Evolutionary conservation across 2,888 invertebrate genomes (phyloP).

Genomic region (Romanomermis culicivorax): DNA sequence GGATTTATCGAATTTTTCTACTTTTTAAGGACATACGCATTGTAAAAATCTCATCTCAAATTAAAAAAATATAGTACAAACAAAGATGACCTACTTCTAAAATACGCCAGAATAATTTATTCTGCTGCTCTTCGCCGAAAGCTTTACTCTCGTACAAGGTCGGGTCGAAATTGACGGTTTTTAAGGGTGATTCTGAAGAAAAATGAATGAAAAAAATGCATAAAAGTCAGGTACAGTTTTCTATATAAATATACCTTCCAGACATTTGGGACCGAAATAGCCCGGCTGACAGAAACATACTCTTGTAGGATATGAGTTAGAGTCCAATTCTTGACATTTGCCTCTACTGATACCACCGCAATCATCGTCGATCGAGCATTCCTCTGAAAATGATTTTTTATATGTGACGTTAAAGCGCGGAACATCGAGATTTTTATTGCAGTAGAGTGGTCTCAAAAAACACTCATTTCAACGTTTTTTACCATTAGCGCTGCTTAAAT

Average conservation of each 20-base stretch:
- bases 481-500: too few relatives aligned
- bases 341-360: constrained; percentile 49
- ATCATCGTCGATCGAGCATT: constrained; percentile 59
- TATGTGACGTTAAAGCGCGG: too few relatives aligned
- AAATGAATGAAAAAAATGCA: neutral
- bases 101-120: constrained; percentile 62
- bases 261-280: constrained; percentile 63
- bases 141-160: constrained; percentile 16
- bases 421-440: too few relatives aligned
- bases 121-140: constrained; percentile 43
- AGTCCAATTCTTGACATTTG: constrained; percentile 55
- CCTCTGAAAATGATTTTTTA: constrained; percentile 37
- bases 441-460: too few relatives aligned
- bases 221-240: too few relatives aligned
- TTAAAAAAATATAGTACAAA: too few relatives aligned
- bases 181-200: constrained; percentile 13
- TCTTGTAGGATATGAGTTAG: constrained; percentile 54
- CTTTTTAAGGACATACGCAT: too few relatives aligned
- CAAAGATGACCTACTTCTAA: constrained; percentile 44
- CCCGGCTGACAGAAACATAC: constrained; percentile 77
- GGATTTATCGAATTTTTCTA: too few relatives aligned
- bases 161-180: constrained; percentile 17
- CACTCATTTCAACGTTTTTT: too few relatives aligned
- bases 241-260: constrained; percentile 59
- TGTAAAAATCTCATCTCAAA: too few relatives aligned